Base-by-base conservation (phyloP, 2,888 invertebrate genomes). In the Pristionchus japonicus region DNA sequence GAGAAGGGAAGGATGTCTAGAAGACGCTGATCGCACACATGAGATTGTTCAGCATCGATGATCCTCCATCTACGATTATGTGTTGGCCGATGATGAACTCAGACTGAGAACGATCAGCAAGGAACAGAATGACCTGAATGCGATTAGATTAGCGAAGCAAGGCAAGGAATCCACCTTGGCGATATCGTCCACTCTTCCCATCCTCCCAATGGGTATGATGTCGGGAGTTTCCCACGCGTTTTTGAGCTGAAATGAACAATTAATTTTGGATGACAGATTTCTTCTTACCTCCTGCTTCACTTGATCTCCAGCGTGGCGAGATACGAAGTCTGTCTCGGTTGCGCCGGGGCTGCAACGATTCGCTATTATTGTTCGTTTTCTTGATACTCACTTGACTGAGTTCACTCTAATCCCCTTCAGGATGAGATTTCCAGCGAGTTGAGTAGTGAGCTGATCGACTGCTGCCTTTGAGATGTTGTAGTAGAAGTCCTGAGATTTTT, bases 81-180 rank as follows among this genome's bases (percentile, higher is more conserved):
- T 31, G 37, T 4, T 74, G 74, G 23, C 74, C 74, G 11, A 74
- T 40, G 74, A 74, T 74, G 74, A 74, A 74, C 9, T 74, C 74
- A 9, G 74, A 74, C 34, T 74, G 74, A 74, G 74, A 74, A n/a
- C 74, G 74, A 74, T 74, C 74, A n/a, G 74, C 37, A 13, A 74
- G 40, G 43, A 74, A 74, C n/a, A 74, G 74, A 74, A 74, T 74
- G 3, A 34, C 43, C 74, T 74, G 43, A 74, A 40, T 34, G n/a
- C n/a, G n/a, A n/a, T n/a, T n/a, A n/a, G n/a, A n/a, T n/a, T n/a
- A n/a, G n/a, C n/a, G n/a, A n/a, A n/a, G n/a, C n/a, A n/a, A n/a
- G n/a, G n/a, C n/a, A n/a, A n/a, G n/a, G n/a, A n/a, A n/a, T n/a
- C n/a, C n/a, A n/a, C n/a, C n/a, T n/a, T n/a, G n/a, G 77, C 77